Conservation (phyloP, 2,888 invertebrate genomes). For the Baronia brevicornis region DNA sequence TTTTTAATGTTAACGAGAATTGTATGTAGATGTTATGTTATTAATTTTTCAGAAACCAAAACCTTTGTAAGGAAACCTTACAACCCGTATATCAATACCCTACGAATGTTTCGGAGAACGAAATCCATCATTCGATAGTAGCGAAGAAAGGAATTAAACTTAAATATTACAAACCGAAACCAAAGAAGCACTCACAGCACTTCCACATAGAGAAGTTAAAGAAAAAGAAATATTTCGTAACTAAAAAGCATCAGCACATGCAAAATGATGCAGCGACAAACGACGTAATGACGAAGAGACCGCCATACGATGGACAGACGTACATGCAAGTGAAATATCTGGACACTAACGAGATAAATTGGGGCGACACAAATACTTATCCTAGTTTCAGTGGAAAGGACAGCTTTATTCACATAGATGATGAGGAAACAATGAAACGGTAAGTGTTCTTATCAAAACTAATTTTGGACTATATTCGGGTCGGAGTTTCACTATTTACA, state of each 20-base stretch:
- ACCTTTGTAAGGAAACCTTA: conserved; percentile 44
- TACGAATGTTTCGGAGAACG: conserved; percentile 41
- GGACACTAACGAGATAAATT: conserved; percentile 54
- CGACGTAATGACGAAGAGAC: conserved; percentile 42
- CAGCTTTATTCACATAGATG: conserved; percentile 91
- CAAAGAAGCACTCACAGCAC: conserved; percentile 44
- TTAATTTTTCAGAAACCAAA: conserved; percentile 36
- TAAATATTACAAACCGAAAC: conserved; percentile 45
- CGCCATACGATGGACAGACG: conserved; percentile 59
- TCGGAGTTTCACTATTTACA: no score
- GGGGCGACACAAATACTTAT: conserved; percentile 60
- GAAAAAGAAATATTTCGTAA: conserved; percentile 44
- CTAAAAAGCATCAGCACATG: conserved; percentile 42
- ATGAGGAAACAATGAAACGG: conserved; percentile 90
- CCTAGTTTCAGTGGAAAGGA: conserved; percentile 90
- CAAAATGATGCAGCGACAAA: conserved; percentile 32
- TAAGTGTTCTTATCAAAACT: conserved; percentile 37
- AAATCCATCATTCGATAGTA: conserved; percentile 52
- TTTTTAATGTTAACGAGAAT: no score
- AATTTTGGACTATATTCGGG: no score
- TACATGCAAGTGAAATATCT: conserved; percentile 70
- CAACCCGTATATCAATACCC: conserved; percentile 39
- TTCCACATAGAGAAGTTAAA: conserved; percentile 42
- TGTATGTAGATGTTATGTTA: no score
- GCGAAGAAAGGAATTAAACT: conserved; percentile 57